These are phyloP conservation scores for Chrysolina oricalcia DNA, from an alignment of 2,888 invertebrate species.

Conservation along the genomic window DNA sequence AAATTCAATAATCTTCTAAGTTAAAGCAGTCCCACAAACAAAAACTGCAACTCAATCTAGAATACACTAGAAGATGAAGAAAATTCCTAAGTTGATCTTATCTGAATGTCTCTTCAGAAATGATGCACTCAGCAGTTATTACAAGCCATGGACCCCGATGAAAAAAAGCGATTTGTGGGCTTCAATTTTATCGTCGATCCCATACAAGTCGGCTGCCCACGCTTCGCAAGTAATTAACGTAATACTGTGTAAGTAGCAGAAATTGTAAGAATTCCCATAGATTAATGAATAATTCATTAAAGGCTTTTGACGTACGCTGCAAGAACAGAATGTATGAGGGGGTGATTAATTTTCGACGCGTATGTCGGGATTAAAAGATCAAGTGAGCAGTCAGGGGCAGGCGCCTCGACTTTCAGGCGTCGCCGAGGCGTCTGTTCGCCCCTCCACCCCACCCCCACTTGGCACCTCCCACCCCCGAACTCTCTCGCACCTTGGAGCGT, in stretches of 20 bases:
- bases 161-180: neutral
- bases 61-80: too few relatives aligned
- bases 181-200: slow-evolving; percentile 4
- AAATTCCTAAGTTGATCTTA: too few relatives aligned
- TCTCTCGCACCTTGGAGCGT: slow-evolving; percentile 57
- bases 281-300: slow-evolving; percentile 70
- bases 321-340: slow-evolving; percentile 57
- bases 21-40: too few relatives aligned
- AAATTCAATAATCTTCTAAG: too few relatives aligned
- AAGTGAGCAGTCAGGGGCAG: slow-evolving; percentile 70
- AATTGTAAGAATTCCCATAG: slow-evolving; percentile 69
- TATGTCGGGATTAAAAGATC: slow-evolving; percentile 72
- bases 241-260: slow-evolving; percentile 65
- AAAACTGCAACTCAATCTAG: too few relatives aligned
- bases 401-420: slow-evolving; percentile 71
- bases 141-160: too few relatives aligned
- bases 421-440: slow-evolving; percentile 66
- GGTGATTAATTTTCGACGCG: slow-evolving; percentile 72
- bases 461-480: slow-evolving; percentile 43
- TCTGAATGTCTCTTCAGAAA: too few relatives aligned
- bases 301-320: slow-evolving; percentile 65
- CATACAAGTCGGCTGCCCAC: slow-evolving; percentile 50
- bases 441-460: slow-evolving; percentile 54
- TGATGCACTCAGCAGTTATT: too few relatives aligned
- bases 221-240: slow-evolving; percentile 62